Conservation (phyloP, 2,113 vertebrate genomes). For the Poeciliopsis prolifica region DNA sequence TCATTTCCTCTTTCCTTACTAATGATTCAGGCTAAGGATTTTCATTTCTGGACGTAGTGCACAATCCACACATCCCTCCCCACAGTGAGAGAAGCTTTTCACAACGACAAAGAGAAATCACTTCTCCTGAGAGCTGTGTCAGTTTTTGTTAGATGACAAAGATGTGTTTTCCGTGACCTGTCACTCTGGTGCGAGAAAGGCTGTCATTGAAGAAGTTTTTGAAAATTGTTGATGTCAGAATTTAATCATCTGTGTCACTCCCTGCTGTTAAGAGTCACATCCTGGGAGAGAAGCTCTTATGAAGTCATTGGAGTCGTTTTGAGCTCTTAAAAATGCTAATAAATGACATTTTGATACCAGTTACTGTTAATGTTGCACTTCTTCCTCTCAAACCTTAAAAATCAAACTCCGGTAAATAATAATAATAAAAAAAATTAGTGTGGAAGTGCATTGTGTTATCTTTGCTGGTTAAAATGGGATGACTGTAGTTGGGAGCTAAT, state of each 20-base stretch:
- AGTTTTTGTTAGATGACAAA: slow-evolving; percentile 14
- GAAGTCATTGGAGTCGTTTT: slow-evolving; percentile 9
- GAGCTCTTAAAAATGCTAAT: background rate
- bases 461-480: slow-evolving; percentile 28
- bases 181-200: slow-evolving; percentile 4
- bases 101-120: slow-evolving; percentile 40
- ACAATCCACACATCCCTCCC: slow-evolving; percentile 31
- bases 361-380: slow-evolving; percentile 17
- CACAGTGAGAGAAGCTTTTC: slow-evolving; percentile 37
- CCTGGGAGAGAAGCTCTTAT: slow-evolving; percentile 12
- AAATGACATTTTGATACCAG: slow-evolving; percentile 2
- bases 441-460: slow-evolving; percentile 40
- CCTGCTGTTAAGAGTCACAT: slow-evolving; percentile 16
- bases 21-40: slow-evolving; percentile 15
- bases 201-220: slow-evolving; percentile 9
- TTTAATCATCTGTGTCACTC: slow-evolving; percentile 25
- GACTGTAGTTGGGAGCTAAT: slow-evolving; percentile 47
- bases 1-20: slow-evolving; percentile 11
- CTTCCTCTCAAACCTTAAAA: slow-evolving; percentile 16
- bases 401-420: too few species aligned
- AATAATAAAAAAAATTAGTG: slow-evolving; percentile 9
- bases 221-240: slow-evolving; percentile 10
- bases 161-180: slow-evolving; percentile 24
- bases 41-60: slow-evolving; percentile 11
- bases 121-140: slow-evolving; percentile 33